Evolutionary conservation across 2,888 invertebrate species (phyloP).

Genomic region (Cecidostiba fungosa): DNA sequence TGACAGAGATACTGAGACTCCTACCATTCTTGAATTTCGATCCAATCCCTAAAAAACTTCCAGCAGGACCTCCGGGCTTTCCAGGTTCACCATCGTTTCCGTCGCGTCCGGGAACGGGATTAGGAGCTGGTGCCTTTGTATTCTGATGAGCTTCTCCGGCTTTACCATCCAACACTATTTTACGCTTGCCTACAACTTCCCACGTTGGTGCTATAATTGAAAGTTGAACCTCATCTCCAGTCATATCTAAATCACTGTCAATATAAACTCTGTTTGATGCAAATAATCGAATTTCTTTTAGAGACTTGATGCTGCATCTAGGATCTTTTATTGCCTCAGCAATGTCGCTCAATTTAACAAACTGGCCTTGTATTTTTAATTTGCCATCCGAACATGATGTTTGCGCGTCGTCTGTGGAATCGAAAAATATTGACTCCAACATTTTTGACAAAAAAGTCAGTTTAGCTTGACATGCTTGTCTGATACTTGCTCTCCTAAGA

Average conservation of each 20-base stretch:
- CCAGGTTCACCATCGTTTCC: slow-evolving; percentile 5
- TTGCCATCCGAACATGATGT: not conserved
- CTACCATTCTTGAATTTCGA: not conserved
- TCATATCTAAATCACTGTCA: not conserved
- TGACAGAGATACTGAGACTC: not conserved
- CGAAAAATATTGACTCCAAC: not conserved
- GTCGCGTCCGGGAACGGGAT: not conserved
- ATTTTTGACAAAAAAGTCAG: not conserved
- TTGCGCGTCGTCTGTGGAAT: too few species aligned
- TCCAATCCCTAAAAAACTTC: not conserved
- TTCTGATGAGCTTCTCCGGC: not conserved
- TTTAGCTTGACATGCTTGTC: not conserved
- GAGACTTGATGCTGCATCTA: not conserved
- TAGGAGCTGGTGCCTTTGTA: not conserved
- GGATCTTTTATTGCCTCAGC: not conserved
- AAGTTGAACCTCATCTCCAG: not conserved
- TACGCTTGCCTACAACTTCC: not conserved
- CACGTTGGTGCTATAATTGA: not conserved
- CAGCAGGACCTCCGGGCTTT: not conserved
- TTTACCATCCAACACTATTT: not conserved
- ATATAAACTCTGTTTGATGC: not conserved
- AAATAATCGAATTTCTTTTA: not conserved
- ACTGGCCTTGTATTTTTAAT: not conserved
- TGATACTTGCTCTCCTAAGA: not conserved
- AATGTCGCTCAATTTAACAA: not conserved